Base-by-base conservation (phyloP, 2,888 invertebrate genomes). In the Bursaphelenchus okinawaensis region DNA sequence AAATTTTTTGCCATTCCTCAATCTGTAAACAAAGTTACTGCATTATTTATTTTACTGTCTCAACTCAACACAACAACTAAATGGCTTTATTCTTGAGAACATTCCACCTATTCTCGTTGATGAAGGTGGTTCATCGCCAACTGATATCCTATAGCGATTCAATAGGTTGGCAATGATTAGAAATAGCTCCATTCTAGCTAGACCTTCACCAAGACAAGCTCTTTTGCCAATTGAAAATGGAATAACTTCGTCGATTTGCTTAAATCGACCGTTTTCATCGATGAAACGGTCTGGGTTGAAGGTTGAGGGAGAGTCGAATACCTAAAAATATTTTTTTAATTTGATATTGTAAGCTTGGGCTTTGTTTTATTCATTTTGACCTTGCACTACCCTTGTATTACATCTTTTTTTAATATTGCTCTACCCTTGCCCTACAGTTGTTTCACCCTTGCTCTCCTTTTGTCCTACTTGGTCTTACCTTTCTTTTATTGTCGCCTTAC, bases 241-340 rank as follows among this genome's bases (percentile, higher is more conserved):
- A n/a, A 68, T 50, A 1, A 71, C 27, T 29, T 71, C 65, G 0
- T 69, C 71, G 22, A 66, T 54, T 56, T 63, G 69, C n/a, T 64
- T 68, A 50, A 72, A 27, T 52, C 67, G 67, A 7, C 74, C 74
- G 58, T 68, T 62, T 27, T 67, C 65, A 28, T 68, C 64, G 7
- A 75, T 16, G 56, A 75, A 75, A 31, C 75, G 55, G 1, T 73
- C 68, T 8, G 75, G 75, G 16, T 72, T 70, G 63, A 75, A 73
- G 8, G 19, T 52, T 7, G 65, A 50, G 7, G 75, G 75, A 2
- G 74, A 70, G 0, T 72, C 69, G 59, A 76, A 76, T n/a, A n/a
- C n/a, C n/a, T n/a, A n/a, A n/a, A n/a, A n/a, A n/a, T n/a, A n/a
- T n/a, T n/a, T n/a, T n/a, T n/a, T n/a, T n/a, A n/a, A n/a, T n/a